Percentiles rank a stretch among this genome's conserved stretches.
Evolutionary conservation across 2,113 vertebrate genomes (phyloP).

Genomic region (Trachemys scripta): DNA sequence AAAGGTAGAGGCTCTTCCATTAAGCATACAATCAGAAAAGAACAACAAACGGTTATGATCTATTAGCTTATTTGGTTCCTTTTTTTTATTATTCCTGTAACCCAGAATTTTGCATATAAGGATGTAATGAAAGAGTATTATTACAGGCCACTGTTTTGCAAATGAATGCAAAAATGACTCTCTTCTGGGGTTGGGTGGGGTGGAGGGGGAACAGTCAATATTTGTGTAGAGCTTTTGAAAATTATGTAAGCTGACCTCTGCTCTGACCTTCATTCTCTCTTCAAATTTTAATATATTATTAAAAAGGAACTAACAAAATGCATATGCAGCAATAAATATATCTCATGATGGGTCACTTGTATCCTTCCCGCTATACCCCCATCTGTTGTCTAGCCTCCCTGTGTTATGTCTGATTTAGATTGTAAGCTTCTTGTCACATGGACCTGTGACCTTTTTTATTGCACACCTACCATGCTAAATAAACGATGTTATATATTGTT

Average conservation of each 20-base stretch:
- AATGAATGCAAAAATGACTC: background rate
- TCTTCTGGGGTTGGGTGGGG: background rate
- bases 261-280: background rate
- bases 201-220: background rate
- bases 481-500: background rate
- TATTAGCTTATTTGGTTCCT: conserved; percentile 53
- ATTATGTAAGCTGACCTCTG: background rate
- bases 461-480: background rate
- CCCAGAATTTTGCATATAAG: background rate
- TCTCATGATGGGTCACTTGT: background rate
- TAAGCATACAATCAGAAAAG: conserved; percentile 1
- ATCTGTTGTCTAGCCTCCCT: conserved; percentile 62
- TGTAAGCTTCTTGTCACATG: conserved; percentile 52
- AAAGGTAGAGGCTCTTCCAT: background rate
- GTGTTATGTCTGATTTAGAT: conserved; percentile 16
- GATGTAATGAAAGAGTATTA: background rate
- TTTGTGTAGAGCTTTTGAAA: background rate
- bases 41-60: conserved; percentile 52
- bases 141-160: conserved; percentile 7
- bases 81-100: conserved; percentile 40
- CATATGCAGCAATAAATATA: conserved; percentile 16
- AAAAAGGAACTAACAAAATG: background rate
- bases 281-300: background rate
- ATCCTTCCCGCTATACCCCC: background rate
- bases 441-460: conserved; percentile 45